Percentiles rank a stretch among this genome's conserved stretches.
Conservation (phyloP, 2,797 vertebrate species). For the Pelobates cultripes region DNA sequence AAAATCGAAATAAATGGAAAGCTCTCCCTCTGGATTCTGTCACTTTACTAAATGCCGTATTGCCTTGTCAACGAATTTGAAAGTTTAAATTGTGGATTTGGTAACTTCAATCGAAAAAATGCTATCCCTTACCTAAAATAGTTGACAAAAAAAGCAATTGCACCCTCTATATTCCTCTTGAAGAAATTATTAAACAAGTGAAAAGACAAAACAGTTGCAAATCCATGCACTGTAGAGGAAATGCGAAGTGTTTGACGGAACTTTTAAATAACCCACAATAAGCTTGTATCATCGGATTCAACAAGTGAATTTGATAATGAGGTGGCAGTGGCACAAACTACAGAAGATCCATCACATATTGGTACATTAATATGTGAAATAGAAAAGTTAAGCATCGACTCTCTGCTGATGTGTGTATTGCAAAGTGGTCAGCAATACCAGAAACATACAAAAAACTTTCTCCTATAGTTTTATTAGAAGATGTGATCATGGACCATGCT, state of each 20-base stretch:
- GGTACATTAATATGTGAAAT: background rate
- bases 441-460: background rate
- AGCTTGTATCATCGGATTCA: background rate
- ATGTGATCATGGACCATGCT: slow-evolving; percentile 11
- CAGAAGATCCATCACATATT: background rate
- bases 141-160: too few relatives aligned
- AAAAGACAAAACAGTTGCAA: too few relatives aligned
- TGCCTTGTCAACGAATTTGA: too few relatives aligned
- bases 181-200: too few relatives aligned
- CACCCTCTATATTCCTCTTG: too few relatives aligned
- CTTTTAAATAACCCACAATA: background rate
- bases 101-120: too few relatives aligned
- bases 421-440: slow-evolving; percentile 2
- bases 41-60: too few relatives aligned
- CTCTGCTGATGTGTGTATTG: background rate
- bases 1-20: too few relatives aligned
- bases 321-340: background rate
- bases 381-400: background rate
- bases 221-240: too few relatives aligned
- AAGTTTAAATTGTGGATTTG: too few relatives aligned
- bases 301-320: slow-evolving; percentile 10
- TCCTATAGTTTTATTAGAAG: background rate
- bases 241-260: background rate
- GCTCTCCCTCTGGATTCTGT: too few relatives aligned
- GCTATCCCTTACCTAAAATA: too few relatives aligned